Base-by-base conservation (phyloP, 2,113 vertebrate genomes). In the Chrysochloris asiatica region DNA sequence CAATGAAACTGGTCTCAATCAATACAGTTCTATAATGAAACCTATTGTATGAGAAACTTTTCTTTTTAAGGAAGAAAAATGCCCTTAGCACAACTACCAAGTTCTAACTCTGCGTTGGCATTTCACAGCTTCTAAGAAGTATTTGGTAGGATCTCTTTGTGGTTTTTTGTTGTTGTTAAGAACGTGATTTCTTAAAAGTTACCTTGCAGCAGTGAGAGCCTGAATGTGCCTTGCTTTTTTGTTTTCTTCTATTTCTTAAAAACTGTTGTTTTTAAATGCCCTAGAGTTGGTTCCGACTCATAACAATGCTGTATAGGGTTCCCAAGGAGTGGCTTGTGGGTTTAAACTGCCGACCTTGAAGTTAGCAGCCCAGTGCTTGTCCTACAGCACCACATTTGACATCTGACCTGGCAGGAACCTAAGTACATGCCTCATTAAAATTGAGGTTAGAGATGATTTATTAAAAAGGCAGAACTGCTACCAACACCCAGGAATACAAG, bases 1-100 rank as follows among this genome's bases (percentile, higher is more conserved):
- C 94, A 95, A 90, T 98, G 97, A 98, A 98, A 97, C 93, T 95
- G 96, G 96, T 95, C 97, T 97, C 95, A 97, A 96, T 98, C 98
- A 97, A 97, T 98, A 96, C 67, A 92, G 96, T 88, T 86, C 94
- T 97, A 86, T 97, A 97, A 97, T 78, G 84, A 97, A 96, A 96
- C 82, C 84, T 90, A 96, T 96, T 96, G 47, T 17, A 38, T 86
- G 50, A 92, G 52, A 93, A 94, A 87, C 76, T 95, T 92, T 93
- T 83, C 84, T 93, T 84, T 88, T 90, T 88, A 92, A 97, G 73
- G 47, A 94, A 88, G 79, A 95, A 96, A 96, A 97, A 95, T 94
- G 89, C 86, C 88, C 81, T 91, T 89, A 82, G 79, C 59, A 36
- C 12, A 88, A 30, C 86, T 92, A 81, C 92, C 24, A 69, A 86